phyloP scores from a whole-genome alignment of 2,888 invertebrate genomes.

The Phragmatobia fuliginosa region DNA sequence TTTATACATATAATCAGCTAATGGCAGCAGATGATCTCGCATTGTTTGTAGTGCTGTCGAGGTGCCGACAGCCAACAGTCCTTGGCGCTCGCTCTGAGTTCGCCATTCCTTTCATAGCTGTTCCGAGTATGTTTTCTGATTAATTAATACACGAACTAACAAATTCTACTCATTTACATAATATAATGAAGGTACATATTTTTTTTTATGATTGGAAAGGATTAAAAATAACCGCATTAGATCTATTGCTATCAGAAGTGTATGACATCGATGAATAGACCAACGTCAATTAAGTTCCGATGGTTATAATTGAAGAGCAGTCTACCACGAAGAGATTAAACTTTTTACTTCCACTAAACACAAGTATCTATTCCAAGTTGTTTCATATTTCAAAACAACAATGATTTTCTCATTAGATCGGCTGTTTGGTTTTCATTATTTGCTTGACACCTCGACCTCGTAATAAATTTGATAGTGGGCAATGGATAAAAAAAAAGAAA shows the following conservation, averaged over 20 bases:
- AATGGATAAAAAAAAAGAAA: too few relatives aligned
- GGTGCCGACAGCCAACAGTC: constrained; percentile 46
- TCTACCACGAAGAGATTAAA: neutral
- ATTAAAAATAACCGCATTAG: neutral
- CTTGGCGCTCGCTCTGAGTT: constrained; percentile 24
- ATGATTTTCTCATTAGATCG: neutral
- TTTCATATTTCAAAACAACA: neutral
- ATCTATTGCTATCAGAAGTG: neutral
- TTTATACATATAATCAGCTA: constrained; percentile 64
- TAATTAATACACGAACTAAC: too few relatives aligned
- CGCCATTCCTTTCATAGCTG: constrained; percentile 29
- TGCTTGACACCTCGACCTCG: neutral
- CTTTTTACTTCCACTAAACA: neutral
- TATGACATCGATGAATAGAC: neutral
- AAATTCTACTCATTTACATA: too few relatives aligned
- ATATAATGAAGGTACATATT: too few relatives aligned
- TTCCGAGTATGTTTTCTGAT: constrained; percentile 20
- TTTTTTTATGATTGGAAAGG: too few relatives aligned
- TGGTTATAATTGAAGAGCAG: neutral
- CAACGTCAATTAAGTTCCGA: neutral
- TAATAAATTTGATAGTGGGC: too few relatives aligned
- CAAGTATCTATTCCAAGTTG: neutral
- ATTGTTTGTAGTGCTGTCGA: constrained; percentile 72
- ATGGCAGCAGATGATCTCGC: constrained; percentile 65
- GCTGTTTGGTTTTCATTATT: neutral